Conservation (phyloP, 2,797 vertebrate species). For the Schizopygopsis malacanthus region DNA sequence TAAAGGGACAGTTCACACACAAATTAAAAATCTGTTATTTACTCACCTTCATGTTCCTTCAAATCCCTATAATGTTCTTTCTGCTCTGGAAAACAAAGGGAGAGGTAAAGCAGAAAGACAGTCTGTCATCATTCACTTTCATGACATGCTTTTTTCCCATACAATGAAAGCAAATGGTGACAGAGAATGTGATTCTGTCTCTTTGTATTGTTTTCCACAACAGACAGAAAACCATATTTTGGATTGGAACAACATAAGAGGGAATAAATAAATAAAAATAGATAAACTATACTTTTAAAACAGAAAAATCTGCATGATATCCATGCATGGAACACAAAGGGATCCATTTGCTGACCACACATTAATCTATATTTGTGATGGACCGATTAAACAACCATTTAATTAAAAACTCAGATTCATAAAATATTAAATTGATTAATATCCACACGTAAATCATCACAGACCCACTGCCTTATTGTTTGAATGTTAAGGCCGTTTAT, state of each 20-base stretch:
- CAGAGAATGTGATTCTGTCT: background rate
- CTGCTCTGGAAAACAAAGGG: background rate
- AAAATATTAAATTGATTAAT: background rate
- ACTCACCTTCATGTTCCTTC: background rate
- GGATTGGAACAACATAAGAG: background rate
- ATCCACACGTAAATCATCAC: background rate
- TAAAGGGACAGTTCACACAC: slow-evolving; percentile 8
- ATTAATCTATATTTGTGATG: background rate
- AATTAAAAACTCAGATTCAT: background rate
- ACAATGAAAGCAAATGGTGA: background rate
- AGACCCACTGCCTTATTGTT: background rate
- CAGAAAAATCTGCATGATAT: background rate
- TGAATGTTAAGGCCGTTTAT: background rate
- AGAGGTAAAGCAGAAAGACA: background rate
- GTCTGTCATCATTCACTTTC: background rate
- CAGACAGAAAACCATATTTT: background rate
- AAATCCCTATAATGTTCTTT: background rate
- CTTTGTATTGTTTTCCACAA: background rate
- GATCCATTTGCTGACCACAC: background rate
- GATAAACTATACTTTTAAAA: background rate
- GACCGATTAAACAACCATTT: background rate
- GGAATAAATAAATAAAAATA: background rate
- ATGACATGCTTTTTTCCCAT: background rate
- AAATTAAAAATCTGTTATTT: background rate
- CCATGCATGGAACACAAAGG: background rate